Percentiles rank a stretch among this genome's conserved stretches.
Evolutionary conservation across 2,888 invertebrate species (phyloP).

Genomic region (Habrosyne pyritoides): DNA sequence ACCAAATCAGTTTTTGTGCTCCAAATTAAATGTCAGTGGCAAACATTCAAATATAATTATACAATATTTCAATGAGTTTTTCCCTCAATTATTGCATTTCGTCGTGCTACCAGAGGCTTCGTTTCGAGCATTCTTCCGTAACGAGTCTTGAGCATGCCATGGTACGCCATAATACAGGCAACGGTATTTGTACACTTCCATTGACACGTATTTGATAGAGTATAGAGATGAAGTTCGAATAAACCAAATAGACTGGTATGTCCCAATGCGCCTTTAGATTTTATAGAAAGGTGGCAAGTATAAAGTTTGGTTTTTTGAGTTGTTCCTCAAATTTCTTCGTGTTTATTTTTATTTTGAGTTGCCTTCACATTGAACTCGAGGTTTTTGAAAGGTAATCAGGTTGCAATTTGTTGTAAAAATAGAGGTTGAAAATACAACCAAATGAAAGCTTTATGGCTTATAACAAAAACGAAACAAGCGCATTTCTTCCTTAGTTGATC

Average conservation of each 20-base stretch:
- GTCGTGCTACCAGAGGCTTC: slow-evolving; percentile 46
- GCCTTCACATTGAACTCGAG: neutral
- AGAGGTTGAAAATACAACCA: too few species aligned
- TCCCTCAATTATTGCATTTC: slow-evolving; percentile 75
- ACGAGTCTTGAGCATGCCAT: slow-evolving; percentile 51
- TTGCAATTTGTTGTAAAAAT: neutral
- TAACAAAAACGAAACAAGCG: too few species aligned
- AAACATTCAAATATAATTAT: slow-evolving; percentile 67
- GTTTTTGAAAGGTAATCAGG: neutral
- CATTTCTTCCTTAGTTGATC: too few species aligned
- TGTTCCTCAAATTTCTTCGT: neutral
- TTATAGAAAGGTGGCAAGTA: neutral
- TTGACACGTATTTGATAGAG: neutral
- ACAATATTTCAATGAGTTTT: slow-evolving; percentile 72
- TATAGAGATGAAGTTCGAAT: neutral
- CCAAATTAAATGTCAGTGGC: slow-evolving; percentile 51
- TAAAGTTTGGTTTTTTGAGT: neutral
- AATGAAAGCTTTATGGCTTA: too few species aligned
- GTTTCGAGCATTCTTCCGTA: slow-evolving; percentile 65
- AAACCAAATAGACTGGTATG: neutral
- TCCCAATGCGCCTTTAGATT: neutral
- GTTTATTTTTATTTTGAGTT: neutral
- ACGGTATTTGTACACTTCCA: neutral
- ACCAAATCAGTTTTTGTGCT: slow-evolving; percentile 51
- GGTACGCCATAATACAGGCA: slow-evolving; percentile 12